Evolutionary conservation across 2,797 vertebrate genomes (phyloP).

Genomic region (Melanitta fusca): DNA sequence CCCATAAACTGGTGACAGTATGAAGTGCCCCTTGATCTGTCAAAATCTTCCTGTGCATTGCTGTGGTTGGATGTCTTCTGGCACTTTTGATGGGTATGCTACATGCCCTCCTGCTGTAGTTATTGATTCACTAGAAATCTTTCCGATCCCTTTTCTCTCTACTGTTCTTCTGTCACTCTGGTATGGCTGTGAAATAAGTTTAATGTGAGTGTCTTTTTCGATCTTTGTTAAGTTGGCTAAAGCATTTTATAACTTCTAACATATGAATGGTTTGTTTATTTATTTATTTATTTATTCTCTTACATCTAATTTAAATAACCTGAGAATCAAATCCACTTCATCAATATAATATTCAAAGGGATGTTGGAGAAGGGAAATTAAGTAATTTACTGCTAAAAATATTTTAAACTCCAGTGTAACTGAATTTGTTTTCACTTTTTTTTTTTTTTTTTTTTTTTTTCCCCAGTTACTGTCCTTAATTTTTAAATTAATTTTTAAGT

Average conservation of each 20-base stretch:
- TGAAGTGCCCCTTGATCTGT: background rate
- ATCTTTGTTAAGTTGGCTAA: background rate
- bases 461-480: background rate
- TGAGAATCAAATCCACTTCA: background rate
- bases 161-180: background rate
- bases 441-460: background rate
- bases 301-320: background rate
- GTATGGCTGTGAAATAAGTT: background rate
- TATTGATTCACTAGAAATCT: background rate
- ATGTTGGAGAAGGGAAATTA: background rate
- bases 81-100: background rate
- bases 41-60: background rate
- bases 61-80: background rate
- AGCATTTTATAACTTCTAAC: background rate
- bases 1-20: background rate
- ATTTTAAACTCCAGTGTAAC: background rate
- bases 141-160: background rate
- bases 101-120: background rate
- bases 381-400: background rate
- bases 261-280: background rate
- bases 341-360: background rate
- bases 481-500: background rate
- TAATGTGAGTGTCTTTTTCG: background rate
- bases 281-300: background rate
- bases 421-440: background rate